Base-by-base conservation (phyloP, 2,113 vertebrate species). In the Mobula hypostoma region DNA sequence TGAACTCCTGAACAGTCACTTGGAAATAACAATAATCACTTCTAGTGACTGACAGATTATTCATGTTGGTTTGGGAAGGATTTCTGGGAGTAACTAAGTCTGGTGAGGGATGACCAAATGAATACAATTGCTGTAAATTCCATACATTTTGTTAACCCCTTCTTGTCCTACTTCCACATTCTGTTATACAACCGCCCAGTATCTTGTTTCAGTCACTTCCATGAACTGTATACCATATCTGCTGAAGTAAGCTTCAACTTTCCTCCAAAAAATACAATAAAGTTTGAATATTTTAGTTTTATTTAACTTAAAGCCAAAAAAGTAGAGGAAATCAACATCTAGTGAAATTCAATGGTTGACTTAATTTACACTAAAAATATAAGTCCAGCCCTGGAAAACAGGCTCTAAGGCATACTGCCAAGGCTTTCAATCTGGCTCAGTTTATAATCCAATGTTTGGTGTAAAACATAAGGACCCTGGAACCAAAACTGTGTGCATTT, bases 21-120 rank as follows among this genome's bases (percentile, higher is more conserved):
- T 93, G 91, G 70, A 93, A 93, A 27, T 40, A 74, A 74, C 70
- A 74, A 93, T 93, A 93, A 93, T 93, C 91, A 76, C 91, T 56
- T 21, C 9, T 74, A 66, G 19, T 93, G 70, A 93, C 91, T 93
- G 68, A 93, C 17, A 74, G 70, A 93, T 93, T 48, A 56, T 72
- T 93, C 68, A 93, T 14, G 70, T 24, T 56, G 72, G 68, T 74
- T 93, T 48, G 36, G 24, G 66, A 74, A 56, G 40, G 68, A 48
- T 56, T 93, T 93, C 36, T 15, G 68, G 40, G 19, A 93, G 36
- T 76, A 40, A 93, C 70, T 36, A 48, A 93, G 19, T 24, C 91
- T 32, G 61, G 58, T 36, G 82, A 61, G 82, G 56, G 48, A 85
- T 85, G 48, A 56, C 40, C 68, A 76, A 56, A 27, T 74, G 70